Evolutionary conservation across 2,113 vertebrate species (phyloP).

Genomic region (Xenus cinereus): DNA sequence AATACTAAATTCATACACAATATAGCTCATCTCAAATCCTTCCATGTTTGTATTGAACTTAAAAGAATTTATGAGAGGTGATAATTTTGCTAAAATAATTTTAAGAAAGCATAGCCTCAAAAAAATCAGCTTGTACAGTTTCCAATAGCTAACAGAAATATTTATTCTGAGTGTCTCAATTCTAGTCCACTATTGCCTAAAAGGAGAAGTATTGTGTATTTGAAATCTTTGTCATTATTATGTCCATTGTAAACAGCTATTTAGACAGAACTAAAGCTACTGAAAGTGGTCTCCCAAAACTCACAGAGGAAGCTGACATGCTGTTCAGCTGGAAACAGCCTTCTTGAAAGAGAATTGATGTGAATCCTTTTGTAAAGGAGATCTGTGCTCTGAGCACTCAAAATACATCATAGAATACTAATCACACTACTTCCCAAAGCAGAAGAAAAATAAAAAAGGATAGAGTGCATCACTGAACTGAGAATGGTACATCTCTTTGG

Average conservation of each 20-base stretch:
- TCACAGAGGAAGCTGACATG: conserved; percentile 10
- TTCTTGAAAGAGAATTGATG: conserved; percentile 44
- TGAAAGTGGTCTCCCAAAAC: conserved; percentile 43
- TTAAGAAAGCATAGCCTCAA: not conserved
- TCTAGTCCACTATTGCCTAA: not conserved
- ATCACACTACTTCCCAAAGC: conserved; percentile 22
- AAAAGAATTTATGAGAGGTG: not conserved
- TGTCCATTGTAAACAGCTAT: conserved; percentile 19
- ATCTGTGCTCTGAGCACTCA: conserved; percentile 43
- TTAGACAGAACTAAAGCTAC: conserved; percentile 14
- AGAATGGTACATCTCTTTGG: not conserved
- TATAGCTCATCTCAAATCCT: not conserved
- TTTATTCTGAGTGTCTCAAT: not conserved
- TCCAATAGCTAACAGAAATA: not conserved
- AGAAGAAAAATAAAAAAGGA: not conserved
- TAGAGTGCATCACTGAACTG: not conserved
- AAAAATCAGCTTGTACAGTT: not conserved
- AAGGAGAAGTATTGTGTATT: not conserved
- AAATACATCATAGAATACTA: conserved; percentile 47
- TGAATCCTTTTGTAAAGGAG: conserved; percentile 49
- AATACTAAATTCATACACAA: not conserved
- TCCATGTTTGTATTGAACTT: not conserved
- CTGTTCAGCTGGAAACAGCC: conserved; percentile 35
- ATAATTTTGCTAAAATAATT: not conserved
- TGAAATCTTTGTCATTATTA: conserved; percentile 16